Evolutionary conservation across 2,113 vertebrate genomes (phyloP).

Genomic region (cattle (Bos taurus)): DNA sequence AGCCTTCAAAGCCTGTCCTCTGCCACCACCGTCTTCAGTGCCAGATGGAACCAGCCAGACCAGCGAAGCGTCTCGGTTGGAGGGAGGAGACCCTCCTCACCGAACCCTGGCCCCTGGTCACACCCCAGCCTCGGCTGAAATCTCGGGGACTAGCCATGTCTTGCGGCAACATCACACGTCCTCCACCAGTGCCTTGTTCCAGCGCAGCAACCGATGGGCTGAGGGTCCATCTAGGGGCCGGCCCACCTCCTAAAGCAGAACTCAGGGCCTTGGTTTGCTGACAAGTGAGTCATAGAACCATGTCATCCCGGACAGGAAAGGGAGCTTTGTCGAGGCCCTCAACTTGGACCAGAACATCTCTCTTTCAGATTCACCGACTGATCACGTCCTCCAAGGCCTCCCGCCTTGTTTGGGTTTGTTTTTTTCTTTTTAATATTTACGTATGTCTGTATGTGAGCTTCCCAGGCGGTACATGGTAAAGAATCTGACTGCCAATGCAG

Average conservation of each 20-base stretch:
- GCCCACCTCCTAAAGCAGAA: background rate
- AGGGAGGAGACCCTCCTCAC: background rate
- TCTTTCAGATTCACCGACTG: background rate
- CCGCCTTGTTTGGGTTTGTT: background rate
- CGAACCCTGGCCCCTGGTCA: background rate
- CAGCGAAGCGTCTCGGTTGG: background rate
- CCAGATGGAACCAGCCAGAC: background rate
- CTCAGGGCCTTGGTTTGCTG: background rate
- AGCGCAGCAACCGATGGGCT: fast-evolving
- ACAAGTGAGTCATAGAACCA: background rate
- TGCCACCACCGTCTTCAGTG: fast-evolving
- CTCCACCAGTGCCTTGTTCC: background rate
- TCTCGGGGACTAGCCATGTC: fast-evolving
- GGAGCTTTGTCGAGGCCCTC: background rate
- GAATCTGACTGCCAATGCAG: background rate
- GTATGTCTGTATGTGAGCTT: background rate
- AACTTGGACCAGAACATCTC: fast-evolving
- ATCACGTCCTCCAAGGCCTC: fast-evolving
- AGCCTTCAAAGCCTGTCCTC: background rate
- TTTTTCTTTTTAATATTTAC: background rate
- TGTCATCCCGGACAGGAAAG: background rate
- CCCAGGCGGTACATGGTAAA: background rate
- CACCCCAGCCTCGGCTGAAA: background rate
- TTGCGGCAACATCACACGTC: fast-evolving
- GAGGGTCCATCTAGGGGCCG: fast-evolving